A percentile compares a stretch with the other conserved stretches of the same genome.
These are phyloP conservation scores for Thomomys bottae DNA, from an alignment of 2,113 vertebrate species.

Conservation along the genomic window DNA sequence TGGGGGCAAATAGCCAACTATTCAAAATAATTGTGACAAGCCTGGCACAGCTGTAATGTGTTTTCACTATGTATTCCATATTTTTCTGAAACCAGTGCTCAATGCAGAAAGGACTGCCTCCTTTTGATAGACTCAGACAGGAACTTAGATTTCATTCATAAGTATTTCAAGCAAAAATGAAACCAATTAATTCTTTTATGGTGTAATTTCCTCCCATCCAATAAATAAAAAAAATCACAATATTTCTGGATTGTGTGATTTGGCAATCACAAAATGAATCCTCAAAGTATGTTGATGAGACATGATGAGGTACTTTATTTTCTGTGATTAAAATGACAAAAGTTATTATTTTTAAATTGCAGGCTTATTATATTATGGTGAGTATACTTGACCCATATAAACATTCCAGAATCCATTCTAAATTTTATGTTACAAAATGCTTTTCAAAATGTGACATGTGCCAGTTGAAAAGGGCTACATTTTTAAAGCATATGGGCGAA, in stretches of 20 bases:
- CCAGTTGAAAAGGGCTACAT: background rate
- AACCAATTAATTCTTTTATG: slow-evolving; percentile 45
- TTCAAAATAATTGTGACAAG: slow-evolving; percentile 82
- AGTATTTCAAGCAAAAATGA: slow-evolving; percentile 29
- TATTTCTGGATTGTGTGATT: slow-evolving; percentile 67
- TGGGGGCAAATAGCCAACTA: slow-evolving; percentile 83
- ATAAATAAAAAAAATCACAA: slow-evolving; percentile 57
- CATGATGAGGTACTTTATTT: background rate
- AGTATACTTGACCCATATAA: background rate
- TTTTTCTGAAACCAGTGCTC: slow-evolving; percentile 73
- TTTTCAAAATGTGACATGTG: background rate
- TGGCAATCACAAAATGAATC: background rate
- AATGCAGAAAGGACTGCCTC: slow-evolving; percentile 47
- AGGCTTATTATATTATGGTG: slow-evolving; percentile 13
- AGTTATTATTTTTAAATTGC: slow-evolving; percentile 22
- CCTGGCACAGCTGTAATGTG: slow-evolving; percentile 82
- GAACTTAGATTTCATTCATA: slow-evolving; percentile 71
- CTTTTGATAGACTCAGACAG: slow-evolving; percentile 71
- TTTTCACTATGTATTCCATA: slow-evolving; percentile 78
- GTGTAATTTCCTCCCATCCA: slow-evolving; percentile 66
- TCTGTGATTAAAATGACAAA: background rate
- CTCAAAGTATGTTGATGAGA: background rate
- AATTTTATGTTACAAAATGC: slow-evolving; percentile 3
- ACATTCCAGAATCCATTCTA: background rate
- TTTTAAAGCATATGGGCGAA: background rate